Evolutionary conservation across 2,888 invertebrate species (phyloP).

Genomic region (Acanthacorydalis orientalis): DNA sequence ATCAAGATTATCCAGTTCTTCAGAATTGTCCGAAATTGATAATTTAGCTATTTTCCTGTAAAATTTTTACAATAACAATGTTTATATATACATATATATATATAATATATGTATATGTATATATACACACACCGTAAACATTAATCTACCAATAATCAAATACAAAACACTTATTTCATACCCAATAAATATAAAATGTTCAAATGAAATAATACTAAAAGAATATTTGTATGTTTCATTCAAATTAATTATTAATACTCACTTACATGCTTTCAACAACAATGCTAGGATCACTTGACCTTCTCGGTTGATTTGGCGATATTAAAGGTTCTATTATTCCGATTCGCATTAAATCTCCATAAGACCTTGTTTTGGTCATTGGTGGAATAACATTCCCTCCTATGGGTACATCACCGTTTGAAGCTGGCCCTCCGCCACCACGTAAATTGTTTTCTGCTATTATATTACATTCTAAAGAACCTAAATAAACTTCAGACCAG

Average conservation of each 20-base stretch:
- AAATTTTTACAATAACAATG: not conserved
- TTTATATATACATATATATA: too few relatives aligned
- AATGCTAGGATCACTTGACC: slow-evolving; percentile 75
- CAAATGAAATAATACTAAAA: not conserved
- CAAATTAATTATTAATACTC: slow-evolving; percentile 1
- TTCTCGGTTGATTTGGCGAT: slow-evolving; percentile 36
- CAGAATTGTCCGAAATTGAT: slow-evolving; percentile 9
- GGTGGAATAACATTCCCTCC: slow-evolving; percentile 14
- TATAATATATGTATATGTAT: too few relatives aligned
- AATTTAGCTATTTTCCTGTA: slow-evolving; percentile 13
- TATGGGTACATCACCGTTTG: slow-evolving; percentile 4
- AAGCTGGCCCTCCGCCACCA: not conserved
- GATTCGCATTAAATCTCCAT: slow-evolving; percentile 46
- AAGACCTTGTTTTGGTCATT: slow-evolving; percentile 72
- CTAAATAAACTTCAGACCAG: slow-evolving; percentile 77
- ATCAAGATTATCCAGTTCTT: slow-evolving; percentile 3
- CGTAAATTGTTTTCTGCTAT: not conserved
- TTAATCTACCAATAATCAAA: too few relatives aligned
- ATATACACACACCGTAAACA: too few relatives aligned
- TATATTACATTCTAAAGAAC: slow-evolving; percentile 23
- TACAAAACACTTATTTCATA: too few relatives aligned
- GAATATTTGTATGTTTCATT: not conserved
- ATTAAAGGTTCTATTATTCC: slow-evolving; percentile 39
- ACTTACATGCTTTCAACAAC: slow-evolving; percentile 52
- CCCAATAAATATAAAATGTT: too few relatives aligned